Conservation (phyloP, 2,797 vertebrate species). For the Gephyroberyx darwinii region DNA sequence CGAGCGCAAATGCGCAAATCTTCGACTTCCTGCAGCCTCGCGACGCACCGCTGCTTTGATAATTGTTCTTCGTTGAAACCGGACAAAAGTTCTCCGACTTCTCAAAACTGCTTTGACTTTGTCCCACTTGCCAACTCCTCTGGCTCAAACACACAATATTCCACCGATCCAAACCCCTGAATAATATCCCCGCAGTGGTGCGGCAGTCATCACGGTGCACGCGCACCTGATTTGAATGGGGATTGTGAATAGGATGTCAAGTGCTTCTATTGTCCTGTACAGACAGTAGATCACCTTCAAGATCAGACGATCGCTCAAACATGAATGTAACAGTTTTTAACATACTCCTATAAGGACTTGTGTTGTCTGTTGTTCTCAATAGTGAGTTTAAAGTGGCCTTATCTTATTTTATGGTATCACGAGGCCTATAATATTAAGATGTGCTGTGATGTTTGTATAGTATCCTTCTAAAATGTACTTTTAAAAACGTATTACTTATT, state of each 20-base stretch:
- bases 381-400: no score
- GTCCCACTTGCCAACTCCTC: conserved; percentile 13
- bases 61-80: conserved; percentile 31
- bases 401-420: no score
- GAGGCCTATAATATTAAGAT: no score
- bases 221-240: conserved; percentile 19
- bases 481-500: no score
- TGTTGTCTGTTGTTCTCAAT: no score
- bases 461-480: no score
- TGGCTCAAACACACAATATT: background rate
- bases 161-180: background rate
- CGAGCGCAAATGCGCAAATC: background rate
- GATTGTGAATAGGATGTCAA: background rate
- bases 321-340: no score
- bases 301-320: no score
- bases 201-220: conserved; percentile 2
- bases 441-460: no score
- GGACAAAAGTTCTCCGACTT: background rate
- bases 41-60: background rate
- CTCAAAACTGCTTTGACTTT: background rate
- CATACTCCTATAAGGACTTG: no score
- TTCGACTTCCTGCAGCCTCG: conserved; percentile 4
- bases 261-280: background rate
- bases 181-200: background rate
- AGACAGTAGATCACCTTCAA: no score